Evolutionary conservation across 2,113 vertebrate species (phyloP), one percentile per base, ranked within the genome.

Genomic region (Seriola aureovittata): DNA sequence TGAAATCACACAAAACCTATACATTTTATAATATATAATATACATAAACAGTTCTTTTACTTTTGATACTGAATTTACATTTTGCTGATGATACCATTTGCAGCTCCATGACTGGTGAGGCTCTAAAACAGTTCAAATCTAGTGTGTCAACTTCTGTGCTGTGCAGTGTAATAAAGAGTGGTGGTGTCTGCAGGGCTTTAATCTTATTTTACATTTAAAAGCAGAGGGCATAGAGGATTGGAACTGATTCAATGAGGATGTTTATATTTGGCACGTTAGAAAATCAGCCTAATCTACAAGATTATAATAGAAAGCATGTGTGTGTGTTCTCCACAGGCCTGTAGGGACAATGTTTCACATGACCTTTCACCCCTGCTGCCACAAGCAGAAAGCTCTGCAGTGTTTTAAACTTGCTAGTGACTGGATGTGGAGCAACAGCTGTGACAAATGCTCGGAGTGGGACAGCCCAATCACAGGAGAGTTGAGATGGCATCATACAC

Each of bases 281-380:
- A 71, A 80, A 74, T 79, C 57, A 52, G 66, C 21, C 44, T 75
- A 46, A 68, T 66, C 44, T 58, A 67, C 62, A 68, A 54, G 48
- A 65, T 58, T 59, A 19, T 87, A 87, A 89, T 75, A 42, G 64
- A 63, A 91, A 88, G 34, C 88, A 87, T 88, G 78, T 91, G 91
- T 80, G 50, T 1, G 38, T 71, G 55, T 1, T 77, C 60, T 71
- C 69, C 68, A 63, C 50, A 66, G 65, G 76, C 7, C 87, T 71
- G 19, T 11, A 12, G 88, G 78, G 85, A 88, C 71, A 52, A 29
- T 59, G 75, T 81, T 85, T 91, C 85, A 88, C 81, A 82, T 72
- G 83, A 82, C 82, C 85, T 86, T 79, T 74, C 67, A n/a, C 59
- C 57, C 17, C 63, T 55, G 68, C 74, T 64, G 74, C 68, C 81